Percentiles rank a stretch among this genome's conserved stretches.
These are phyloP conservation scores for Athalia circularis DNA, from an alignment of 2,888 invertebrate genomes.

Conservation along the genomic window DNA sequence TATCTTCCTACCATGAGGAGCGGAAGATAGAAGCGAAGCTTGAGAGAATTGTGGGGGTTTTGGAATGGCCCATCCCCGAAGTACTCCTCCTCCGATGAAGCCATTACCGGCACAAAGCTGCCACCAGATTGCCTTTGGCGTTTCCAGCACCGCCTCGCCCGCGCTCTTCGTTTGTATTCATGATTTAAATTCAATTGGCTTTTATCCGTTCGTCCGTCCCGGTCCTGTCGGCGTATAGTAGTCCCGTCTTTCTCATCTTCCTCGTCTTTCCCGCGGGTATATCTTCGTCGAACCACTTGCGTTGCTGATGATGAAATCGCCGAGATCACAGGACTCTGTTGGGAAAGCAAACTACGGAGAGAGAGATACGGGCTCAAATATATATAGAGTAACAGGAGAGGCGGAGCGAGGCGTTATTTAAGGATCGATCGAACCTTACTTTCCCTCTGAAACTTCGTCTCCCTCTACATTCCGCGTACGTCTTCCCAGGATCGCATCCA, in stretches of 20 bases:
- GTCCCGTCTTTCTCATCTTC: constrained; percentile 29
- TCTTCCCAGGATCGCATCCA: neutral
- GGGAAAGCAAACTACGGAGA: constrained; percentile 26
- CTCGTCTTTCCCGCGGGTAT: constrained; percentile 11
- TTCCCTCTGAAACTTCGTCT: constrained; percentile 2
- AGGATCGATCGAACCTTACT: constrained; percentile 28
- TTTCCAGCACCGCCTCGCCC: constrained; percentile 62
- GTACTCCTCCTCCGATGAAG: constrained; percentile 59
- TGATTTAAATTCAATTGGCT: constrained; percentile 74
- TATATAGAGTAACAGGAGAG: neutral
- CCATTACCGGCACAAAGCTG: constrained; percentile 73
- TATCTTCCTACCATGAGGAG: neutral
- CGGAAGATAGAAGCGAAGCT: constrained; percentile 48
- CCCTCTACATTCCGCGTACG: neutral
- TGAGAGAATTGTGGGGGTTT: constrained; percentile 45
- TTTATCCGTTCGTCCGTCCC: constrained; percentile 69
- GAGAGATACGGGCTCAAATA: neutral
- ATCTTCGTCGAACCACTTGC: constrained; percentile 52
- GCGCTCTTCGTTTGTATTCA: constrained; percentile 71
- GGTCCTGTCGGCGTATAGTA: constrained; percentile 50
- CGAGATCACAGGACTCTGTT: constrained; percentile 63
- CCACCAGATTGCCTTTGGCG: constrained; percentile 73
- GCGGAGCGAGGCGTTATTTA: constrained; percentile 4
- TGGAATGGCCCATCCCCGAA: constrained; percentile 34
- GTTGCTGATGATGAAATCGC: constrained; percentile 67